Conservation (phyloP, 1,140 invertebrate genomes). For the Drosophila arawakana region DNA sequence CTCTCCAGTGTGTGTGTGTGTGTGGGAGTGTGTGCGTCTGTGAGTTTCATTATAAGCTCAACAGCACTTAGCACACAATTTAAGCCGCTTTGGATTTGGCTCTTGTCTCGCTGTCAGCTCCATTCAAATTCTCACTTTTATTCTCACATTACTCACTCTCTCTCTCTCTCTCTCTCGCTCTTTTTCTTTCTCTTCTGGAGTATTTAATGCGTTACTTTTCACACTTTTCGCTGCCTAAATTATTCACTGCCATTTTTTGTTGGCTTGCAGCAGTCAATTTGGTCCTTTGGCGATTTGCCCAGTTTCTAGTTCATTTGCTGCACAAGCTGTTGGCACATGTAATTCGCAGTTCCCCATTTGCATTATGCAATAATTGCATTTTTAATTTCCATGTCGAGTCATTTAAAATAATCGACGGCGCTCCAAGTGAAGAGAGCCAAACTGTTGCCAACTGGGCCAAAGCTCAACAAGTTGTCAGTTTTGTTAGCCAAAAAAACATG, state of each 20-base stretch:
- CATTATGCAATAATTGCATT: constrained; percentile 77
- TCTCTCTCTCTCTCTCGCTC: not conserved
- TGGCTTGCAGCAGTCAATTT: constrained; percentile 50
- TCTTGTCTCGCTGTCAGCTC: constrained; percentile 31
- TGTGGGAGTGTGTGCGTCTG: constrained; percentile 11
- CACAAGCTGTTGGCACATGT: constrained; percentile 52
- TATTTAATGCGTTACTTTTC: constrained; percentile 34
- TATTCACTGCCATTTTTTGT: constrained; percentile 43
- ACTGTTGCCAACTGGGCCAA: constrained; percentile 18
- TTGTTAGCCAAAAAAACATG: constrained; percentile 13
- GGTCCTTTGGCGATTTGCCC: constrained; percentile 52
- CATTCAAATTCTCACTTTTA: constrained; percentile 12
- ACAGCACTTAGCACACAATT: constrained; percentile 77
- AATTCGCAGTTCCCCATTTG: constrained; percentile 1
- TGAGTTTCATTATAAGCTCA: constrained; percentile 75
- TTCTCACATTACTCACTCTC: not conserved
- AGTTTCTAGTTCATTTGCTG: constrained; percentile 6
- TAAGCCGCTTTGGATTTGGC: constrained; percentile 73
- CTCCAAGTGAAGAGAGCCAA: not conserved
- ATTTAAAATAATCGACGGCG: constrained; percentile 77
- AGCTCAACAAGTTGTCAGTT: constrained; percentile 65
- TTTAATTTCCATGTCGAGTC: constrained; percentile 75
- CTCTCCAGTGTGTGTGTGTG: constrained; percentile 10
- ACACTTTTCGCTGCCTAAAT: constrained; percentile 36
- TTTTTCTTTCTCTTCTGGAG: not conserved